Evolutionary conservation across 2,113 vertebrate species (phyloP).

Genomic region (Thryonomys swinderianus): DNA sequence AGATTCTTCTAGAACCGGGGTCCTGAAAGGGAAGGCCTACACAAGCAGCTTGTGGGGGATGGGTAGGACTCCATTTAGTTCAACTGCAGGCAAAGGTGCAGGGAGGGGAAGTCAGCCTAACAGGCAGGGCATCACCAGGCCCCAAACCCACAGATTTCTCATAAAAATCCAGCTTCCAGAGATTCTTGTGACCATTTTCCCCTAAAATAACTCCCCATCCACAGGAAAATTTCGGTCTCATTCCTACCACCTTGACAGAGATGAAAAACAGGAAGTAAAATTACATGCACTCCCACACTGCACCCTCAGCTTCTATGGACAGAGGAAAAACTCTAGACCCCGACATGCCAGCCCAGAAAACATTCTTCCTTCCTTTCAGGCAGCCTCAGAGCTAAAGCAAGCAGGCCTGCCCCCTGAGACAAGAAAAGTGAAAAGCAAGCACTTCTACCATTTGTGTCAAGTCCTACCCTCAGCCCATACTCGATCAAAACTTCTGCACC

Average conservation of each 20-base stretch:
- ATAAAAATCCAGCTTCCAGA: conserved; percentile 1
- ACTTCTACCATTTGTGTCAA: not conserved
- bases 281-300: not conserved
- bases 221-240: not conserved
- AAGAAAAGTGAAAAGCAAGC: not conserved
- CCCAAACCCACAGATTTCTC: not conserved
- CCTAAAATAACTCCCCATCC: not conserved
- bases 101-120: not conserved
- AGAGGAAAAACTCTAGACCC: not conserved
- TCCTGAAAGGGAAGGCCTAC: not conserved
- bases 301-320: not conserved
- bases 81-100: not conserved
- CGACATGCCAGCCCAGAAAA: not conserved
- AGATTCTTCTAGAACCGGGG: not conserved
- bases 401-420: too few species aligned
- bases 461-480: not conserved
- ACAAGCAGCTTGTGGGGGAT: not conserved
- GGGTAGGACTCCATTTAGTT: not conserved
- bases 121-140: not conserved
- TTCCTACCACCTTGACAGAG: not conserved
- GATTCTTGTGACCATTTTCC: not conserved
- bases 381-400: not conserved
- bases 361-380: not conserved
- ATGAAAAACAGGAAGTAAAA: not conserved
- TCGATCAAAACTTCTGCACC: not conserved